Base-by-base conservation (phyloP, 1,140 invertebrate species). In the Thaumetopoea pityocampa region DNA sequence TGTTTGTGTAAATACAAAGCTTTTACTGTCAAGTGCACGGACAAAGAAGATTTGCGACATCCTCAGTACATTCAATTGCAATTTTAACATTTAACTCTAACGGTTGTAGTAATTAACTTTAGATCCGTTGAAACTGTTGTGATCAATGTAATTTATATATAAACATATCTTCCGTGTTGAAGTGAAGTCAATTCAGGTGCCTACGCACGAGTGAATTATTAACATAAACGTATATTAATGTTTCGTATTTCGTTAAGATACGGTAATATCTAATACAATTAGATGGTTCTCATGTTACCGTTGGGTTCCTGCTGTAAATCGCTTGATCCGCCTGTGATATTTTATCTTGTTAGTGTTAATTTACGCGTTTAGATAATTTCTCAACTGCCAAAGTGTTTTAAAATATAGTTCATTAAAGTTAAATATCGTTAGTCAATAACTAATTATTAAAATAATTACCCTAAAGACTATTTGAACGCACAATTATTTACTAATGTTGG, bases 1-100 rank as follows among this genome's bases (percentile, higher is more conserved):
- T 76, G 71, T 83, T 78, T 83, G 79, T 83, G 77, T 83, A 79
- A 83, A 83, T 83, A 83, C 79, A 67, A 83, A 83, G 73, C 74
- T 83, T 62, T 77, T 79, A 67, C 70, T 83, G 43, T 83, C 76
- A 73, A 81, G 76, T 83, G 70, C 72, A 83, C 69, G 74, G 77
- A 83, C 79, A 81, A 81, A 83, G 79, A 67, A 79, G 66, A 76
- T 66, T 60, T 45, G 40, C 50, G 51, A 58, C 64, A 49, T 55
- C 56, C 51, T 52, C 43, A 51, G 55, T 63, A 51, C 62, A 58
- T 64, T 63, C 46, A 36, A 26, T 38, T 32, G 49, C 51, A 34
- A 61, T 61, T 65, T 49, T 61, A 51, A 51, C 67, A 66, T 45
- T 59, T 49, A 63, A 50, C 44, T 27, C 41, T 47, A 51, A 56